Percentiles rank a stretch among this genome's conserved stretches.
Conservation (phyloP, 2,888 invertebrate genomes). For the Hyalella azteca region DNA sequence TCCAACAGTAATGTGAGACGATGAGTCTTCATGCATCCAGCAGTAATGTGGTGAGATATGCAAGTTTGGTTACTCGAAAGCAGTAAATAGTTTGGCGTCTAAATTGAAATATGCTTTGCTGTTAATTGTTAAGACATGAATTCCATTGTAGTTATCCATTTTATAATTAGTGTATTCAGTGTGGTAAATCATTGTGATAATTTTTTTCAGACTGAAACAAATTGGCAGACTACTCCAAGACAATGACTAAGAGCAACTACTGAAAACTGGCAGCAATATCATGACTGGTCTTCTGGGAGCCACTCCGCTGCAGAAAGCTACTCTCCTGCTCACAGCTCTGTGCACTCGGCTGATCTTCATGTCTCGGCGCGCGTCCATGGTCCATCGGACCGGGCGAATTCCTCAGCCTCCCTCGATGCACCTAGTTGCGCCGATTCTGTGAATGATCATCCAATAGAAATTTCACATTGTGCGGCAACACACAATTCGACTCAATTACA, state of each 20-base stretch:
- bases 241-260: slow-evolving; percentile 37
- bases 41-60: neutral
- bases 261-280: slow-evolving; percentile 18
- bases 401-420: neutral
- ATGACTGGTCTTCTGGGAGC: neutral
- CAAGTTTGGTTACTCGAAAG: no score
- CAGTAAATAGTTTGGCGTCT: no score
- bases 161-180: no score
- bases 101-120: no score
- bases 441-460: no score
- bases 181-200: no score
- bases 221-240: slow-evolving; percentile 32
- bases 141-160: no score
- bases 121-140: no score
- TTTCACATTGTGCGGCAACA: no score
- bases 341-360: neutral
- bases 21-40: neutral
- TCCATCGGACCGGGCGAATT: neutral
- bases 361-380: neutral
- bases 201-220: neutral
- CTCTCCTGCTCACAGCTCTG: neutral
- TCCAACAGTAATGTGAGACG: neutral
- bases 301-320: neutral
- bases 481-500: no score
- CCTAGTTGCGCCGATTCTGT: no score